These are phyloP conservation scores for Leptinotarsa haldemani DNA, from an alignment of 2,888 invertebrate genomes.

Conservation along the genomic window DNA sequence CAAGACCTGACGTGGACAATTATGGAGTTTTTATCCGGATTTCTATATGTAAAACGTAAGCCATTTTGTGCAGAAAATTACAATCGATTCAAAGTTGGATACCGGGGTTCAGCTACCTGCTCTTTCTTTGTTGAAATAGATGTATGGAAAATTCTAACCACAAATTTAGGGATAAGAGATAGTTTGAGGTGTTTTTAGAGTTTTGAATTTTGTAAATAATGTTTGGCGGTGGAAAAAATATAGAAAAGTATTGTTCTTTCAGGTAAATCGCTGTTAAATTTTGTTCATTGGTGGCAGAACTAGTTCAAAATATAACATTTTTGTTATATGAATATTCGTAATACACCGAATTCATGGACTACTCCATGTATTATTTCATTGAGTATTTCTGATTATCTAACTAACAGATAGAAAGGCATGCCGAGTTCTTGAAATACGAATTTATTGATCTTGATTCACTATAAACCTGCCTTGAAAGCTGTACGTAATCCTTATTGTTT, in stretches of 20 bases:
- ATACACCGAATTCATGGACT: too few relatives aligned
- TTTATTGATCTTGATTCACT: not conserved
- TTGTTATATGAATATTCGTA: too few relatives aligned
- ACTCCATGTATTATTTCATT: too few relatives aligned
- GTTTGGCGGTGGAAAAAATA: too few relatives aligned
- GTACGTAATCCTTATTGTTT: not conserved
- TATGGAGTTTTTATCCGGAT: not conserved
- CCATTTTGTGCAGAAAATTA: slow-evolving; percentile 1
- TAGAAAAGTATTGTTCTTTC: too few relatives aligned
- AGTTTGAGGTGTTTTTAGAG: too few relatives aligned
- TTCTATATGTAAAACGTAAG: not conserved
- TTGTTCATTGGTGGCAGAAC: too few relatives aligned
- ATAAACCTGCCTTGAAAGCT: not conserved
- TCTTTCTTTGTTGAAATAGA: not conserved
- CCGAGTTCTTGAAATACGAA: not conserved
- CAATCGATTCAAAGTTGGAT: not conserved
- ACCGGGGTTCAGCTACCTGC: not conserved
- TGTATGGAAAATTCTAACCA: not conserved
- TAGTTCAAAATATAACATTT: too few relatives aligned
- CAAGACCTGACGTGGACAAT: not conserved
- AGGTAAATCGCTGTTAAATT: too few relatives aligned
- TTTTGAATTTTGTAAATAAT: too few relatives aligned
- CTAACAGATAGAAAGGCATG: slow-evolving; percentile 5
- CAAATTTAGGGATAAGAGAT: not conserved
- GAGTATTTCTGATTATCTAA: slow-evolving; percentile 3